Base-by-base conservation (phyloP, 2,888 invertebrate genomes). In the Hyalella azteca region DNA sequence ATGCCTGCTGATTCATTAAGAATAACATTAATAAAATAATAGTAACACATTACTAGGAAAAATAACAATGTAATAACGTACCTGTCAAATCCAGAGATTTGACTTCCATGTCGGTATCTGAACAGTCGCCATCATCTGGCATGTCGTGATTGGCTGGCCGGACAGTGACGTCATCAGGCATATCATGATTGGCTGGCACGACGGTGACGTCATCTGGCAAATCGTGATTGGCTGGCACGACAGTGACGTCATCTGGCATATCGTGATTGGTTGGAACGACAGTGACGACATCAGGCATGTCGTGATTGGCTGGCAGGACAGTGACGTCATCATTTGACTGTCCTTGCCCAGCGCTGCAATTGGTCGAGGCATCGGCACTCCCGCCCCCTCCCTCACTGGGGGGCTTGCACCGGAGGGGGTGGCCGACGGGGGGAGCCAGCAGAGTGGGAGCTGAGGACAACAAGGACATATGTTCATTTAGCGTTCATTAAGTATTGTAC, bases 31-130 rank as follows among this genome's bases (percentile, higher is more conserved):
- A n/a, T n/a, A n/a, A n/a, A n/a, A n/a, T n/a, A 29, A 29, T 29
- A 13, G 7, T 29, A 11, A 11, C 60, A 9, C 13, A 59, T 59
- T 13, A 29, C n/a, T 26, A 59, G 22, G 60, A n/a, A 29, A n/a
- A n/a, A 59, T 59, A 9, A 26, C 60, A 9, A 11, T n/a, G 11
- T 22, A 11, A n/a, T 7, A 0, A 1, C 86, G 86, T 85, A 87
- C 87, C 87, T 49, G 91, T 91, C 87, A 93, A 93, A 87, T 93
- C 93, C 84, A 93, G 93, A 86, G 92, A 92, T 87, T 93, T 93
- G 86, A 94, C 92, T 88, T 94, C 93, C n/a, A 93, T 93, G 87
- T 94, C 93, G 82, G 91, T 91, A 87, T 91, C 92, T 86, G 92
- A 92, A 15, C 80, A 82, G 75, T 82, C 82, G 19, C 45, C 73